phyloP scores from a whole-genome alignment of 30 jellyfish, hydroid and myxozoan species.

The Hydractinia symbiolongicarpus region DNA sequence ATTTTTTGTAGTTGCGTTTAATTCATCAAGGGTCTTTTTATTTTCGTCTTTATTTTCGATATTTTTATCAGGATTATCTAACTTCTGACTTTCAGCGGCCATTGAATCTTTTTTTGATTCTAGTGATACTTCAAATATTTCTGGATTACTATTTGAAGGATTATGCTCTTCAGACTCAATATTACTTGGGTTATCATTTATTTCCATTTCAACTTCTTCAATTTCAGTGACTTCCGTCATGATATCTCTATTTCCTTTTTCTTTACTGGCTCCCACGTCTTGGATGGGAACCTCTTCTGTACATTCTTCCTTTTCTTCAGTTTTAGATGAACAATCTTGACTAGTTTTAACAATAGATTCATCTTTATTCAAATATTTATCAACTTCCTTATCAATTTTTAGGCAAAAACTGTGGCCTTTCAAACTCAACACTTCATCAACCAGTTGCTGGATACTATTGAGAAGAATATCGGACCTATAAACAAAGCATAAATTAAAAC shows the following conservation, averaged over 20 bases:
- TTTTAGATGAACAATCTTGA: background rate
- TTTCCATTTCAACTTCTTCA: constrained; percentile 34
- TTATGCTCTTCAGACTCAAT: background rate
- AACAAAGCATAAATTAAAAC: too few species aligned
- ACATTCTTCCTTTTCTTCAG: background rate
- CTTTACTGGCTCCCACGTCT: background rate
- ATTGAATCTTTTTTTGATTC: background rate
- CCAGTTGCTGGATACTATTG: constrained; percentile 77
- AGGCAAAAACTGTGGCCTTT: constrained; percentile 54
- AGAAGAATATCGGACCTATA: constrained; percentile 86
- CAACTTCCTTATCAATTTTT: constrained; percentile 69
- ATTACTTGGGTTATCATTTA: background rate
- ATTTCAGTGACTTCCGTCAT: constrained; percentile 28
- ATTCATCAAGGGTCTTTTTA: background rate
- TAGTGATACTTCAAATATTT: background rate
- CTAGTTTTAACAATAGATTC: background rate
- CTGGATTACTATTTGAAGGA: background rate
- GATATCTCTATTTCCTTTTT: background rate
- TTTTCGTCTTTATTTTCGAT: too few species aligned
- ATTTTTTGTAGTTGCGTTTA: background rate
- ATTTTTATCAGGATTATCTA: background rate
- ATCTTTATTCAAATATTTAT: constrained; percentile 49
- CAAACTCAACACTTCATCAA: constrained; percentile 67
- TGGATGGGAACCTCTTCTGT: background rate
- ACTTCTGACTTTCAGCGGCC: background rate